These are phyloP conservation scores for Xylocopa sonorina DNA, from an alignment of 1,140 invertebrate species.

Conservation along the genomic window DNA sequence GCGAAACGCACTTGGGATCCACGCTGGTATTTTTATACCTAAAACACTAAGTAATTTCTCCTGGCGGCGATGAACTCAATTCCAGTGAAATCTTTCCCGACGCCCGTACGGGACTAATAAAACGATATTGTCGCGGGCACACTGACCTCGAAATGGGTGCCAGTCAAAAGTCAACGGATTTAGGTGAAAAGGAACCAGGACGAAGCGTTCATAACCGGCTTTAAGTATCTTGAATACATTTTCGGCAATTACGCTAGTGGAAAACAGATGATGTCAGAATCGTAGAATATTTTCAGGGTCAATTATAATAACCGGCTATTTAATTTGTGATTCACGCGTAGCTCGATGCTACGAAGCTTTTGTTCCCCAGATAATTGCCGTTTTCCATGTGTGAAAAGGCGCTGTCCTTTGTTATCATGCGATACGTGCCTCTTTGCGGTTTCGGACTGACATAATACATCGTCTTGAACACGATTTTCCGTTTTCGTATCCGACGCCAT, in stretches of 20 bases:
- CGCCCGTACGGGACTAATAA: neutral
- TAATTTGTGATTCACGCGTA: neutral
- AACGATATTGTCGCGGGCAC: neutral
- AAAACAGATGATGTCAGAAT: neutral
- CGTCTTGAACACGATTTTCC: neutral
- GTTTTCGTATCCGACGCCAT: neutral
- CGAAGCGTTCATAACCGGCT: too few relatives aligned
- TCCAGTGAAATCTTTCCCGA: slow-evolving; percentile 2
- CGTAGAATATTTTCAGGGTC: neutral
- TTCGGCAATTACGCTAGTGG: neutral
- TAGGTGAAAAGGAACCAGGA: neutral
- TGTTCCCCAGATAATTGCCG: neutral
- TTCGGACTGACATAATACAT: slow-evolving; percentile 13
- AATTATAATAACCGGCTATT: neutral
- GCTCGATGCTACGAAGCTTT: neutral
- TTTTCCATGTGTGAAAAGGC: neutral
- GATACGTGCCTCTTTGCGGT: slow-evolving; percentile 1
- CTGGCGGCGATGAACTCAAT: neutral
- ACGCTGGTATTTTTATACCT: neutral
- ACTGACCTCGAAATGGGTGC: neutral
- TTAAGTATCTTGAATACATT: too few relatives aligned
- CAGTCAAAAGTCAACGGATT: neutral
- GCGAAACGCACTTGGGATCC: neutral
- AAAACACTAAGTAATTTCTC: slow-evolving; percentile 13
- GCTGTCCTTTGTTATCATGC: neutral